Conservation (phyloP, 2,888 invertebrate genomes). For the Cheilosia variabilis region DNA sequence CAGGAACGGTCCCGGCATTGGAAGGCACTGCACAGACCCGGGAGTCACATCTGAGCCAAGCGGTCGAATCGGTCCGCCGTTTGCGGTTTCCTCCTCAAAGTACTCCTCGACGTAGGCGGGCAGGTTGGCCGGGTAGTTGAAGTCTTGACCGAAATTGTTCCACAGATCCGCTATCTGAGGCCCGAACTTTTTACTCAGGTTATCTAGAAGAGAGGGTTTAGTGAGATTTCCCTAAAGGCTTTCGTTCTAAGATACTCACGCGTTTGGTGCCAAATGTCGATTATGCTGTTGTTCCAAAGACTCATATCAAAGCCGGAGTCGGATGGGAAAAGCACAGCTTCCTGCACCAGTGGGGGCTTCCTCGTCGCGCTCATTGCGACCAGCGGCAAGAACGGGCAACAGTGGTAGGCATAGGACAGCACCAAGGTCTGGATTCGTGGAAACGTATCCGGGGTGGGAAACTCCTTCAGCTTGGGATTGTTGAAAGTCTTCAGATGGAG, state of each 20-base stretch:
- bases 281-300: conserved; percentile 91
- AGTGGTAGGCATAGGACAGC: conserved; percentile 97
- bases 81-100: conserved; percentile 86
- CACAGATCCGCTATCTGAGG: conserved; percentile 88
- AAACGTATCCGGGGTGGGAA: conserved; percentile 93
- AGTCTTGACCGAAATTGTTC: conserved; percentile 89
- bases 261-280: conserved; percentile 92
- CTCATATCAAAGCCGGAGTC: conserved; percentile 89
- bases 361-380: conserved; percentile 85
- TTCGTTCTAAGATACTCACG: conserved; percentile 85
- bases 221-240: not conserved
- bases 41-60: conserved; percentile 79
- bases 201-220: conserved; percentile 84
- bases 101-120: conserved; percentile 90
- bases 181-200: conserved; percentile 89
- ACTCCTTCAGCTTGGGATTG: conserved; percentile 93
- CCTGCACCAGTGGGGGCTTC: conserved; percentile 84
- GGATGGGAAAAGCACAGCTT: conserved; percentile 89
- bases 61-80: conserved; percentile 77
- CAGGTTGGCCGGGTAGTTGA: conserved; percentile 88
- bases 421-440: conserved; percentile 93
- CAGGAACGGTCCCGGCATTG: conserved; percentile 95
- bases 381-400: conserved; percentile 93
- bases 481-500: conserved; percentile 96
- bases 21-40: conserved; percentile 88